A percentile compares a stretch with the other conserved stretches of the same genome.
Conservation (phyloP, 2,888 invertebrate genomes). For the Bombylius discolor region DNA sequence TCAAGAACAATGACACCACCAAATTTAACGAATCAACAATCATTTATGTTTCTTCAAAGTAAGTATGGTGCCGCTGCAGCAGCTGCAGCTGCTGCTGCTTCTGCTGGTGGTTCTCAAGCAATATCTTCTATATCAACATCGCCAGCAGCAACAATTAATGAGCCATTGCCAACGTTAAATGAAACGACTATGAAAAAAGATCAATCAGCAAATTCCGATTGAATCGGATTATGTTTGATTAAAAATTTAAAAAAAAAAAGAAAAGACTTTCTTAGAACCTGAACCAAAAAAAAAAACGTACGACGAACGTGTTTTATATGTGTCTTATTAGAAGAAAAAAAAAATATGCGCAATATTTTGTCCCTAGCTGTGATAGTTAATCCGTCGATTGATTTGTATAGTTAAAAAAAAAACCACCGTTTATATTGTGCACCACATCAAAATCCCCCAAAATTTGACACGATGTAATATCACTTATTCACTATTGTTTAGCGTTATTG, state of each 20-base stretch:
- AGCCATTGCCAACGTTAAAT: slow-evolving; percentile 4
- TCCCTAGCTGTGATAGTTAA: slow-evolving; percentile 38
- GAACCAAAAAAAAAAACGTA: too few relatives aligned
- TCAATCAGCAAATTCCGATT: slow-evolving; percentile 8
- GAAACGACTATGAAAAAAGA: slow-evolving; percentile 5
- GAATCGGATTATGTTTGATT: slow-evolving; percentile 7
- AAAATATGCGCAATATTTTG: slow-evolving; percentile 13
- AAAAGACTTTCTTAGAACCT: neutral
- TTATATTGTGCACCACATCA: neutral
- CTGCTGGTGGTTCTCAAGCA: neutral
- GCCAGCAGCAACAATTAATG: slow-evolving; percentile 2
- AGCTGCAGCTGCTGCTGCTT: slow-evolving; percentile 10
- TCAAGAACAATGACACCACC: slow-evolving; percentile 13
- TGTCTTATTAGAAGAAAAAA: too few relatives aligned
- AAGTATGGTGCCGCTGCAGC: slow-evolving; percentile 31
- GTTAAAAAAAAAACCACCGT: neutral
- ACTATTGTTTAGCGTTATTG: neutral
- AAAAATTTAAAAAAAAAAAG: neutral
- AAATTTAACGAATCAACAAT: slow-evolving; percentile 19
- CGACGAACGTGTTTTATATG: too few relatives aligned
- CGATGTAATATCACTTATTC: neutral
- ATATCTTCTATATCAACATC: slow-evolving; percentile 11
- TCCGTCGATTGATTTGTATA: slow-evolving; percentile 18
- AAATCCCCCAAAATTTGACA: neutral
- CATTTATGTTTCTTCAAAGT: slow-evolving; percentile 33